A percentile compares a stretch with the other conserved stretches of the same genome.
These are phyloP conservation scores for Drosophila affinis DNA, from an alignment of 2,888 invertebrate species.

Conservation along the genomic window DNA sequence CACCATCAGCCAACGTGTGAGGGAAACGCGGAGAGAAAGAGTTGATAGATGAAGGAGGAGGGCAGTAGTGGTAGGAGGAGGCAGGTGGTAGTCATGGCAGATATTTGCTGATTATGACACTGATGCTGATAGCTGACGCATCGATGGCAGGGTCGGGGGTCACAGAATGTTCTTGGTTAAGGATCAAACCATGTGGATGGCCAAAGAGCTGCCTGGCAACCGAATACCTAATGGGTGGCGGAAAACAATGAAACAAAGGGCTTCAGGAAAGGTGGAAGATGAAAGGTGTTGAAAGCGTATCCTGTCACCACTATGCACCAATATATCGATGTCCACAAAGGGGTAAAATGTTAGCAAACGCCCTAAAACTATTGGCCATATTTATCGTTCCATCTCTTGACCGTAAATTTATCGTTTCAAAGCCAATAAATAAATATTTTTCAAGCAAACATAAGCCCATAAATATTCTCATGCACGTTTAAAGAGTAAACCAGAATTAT, in stretches of 20 bases:
- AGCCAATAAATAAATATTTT: background rate
- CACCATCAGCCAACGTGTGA: background rate
- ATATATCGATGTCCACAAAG: background rate
- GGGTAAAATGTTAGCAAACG: background rate
- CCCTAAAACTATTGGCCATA: background rate
- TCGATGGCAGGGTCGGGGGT: background rate
- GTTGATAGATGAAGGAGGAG: too few relatives aligned
- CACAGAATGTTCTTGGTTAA: background rate
- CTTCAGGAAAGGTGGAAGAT: background rate
- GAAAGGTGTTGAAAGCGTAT: too few relatives aligned
- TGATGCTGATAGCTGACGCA: constrained; percentile 1
- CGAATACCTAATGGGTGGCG: background rate
- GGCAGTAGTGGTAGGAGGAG: background rate
- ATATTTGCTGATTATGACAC: constrained; percentile 14
- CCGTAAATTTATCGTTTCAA: background rate
- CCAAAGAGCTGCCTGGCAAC: background rate
- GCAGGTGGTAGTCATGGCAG: background rate
- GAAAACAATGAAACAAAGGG: too few relatives aligned
- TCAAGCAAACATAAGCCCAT: background rate
- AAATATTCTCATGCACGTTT: background rate
- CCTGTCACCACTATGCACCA: background rate
- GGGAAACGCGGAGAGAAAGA: background rate
- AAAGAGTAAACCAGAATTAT: background rate
- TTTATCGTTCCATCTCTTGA: background rate
- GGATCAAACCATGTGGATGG: constrained; percentile 2